These are phyloP conservation scores for Drosophila algonquin DNA, from an alignment of 2,888 invertebrate genomes.

Conservation along the genomic window DNA sequence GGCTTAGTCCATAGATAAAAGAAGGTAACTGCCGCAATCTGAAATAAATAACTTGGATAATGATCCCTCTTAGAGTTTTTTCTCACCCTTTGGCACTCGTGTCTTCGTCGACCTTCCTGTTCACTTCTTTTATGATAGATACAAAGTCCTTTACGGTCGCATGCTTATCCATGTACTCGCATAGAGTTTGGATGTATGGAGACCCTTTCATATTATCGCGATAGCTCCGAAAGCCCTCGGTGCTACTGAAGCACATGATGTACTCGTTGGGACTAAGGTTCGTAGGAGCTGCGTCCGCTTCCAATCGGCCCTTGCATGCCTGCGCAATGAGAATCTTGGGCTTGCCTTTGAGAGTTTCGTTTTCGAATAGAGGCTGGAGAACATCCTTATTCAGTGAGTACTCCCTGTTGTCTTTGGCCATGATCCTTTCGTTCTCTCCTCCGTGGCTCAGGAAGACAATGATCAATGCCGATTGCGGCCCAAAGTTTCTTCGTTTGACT, in stretches of 20 bases:
- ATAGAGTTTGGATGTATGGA: slow-evolving; percentile 7
- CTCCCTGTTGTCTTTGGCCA: too few relatives aligned
- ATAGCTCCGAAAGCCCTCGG: slow-evolving; percentile 1
- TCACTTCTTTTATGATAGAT: slow-evolving; percentile 5
- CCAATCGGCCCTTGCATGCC: not conserved
- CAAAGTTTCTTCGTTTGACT: too few relatives aligned
- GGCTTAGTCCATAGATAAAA: too few relatives aligned
- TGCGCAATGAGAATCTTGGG: not conserved
- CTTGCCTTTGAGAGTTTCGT: not conserved
- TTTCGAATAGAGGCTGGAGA: too few relatives aligned
- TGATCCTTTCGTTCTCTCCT: too few relatives aligned
- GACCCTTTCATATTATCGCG: not conserved
- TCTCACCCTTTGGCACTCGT: not conserved
- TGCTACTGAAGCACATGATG: too few relatives aligned
- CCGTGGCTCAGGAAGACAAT: too few relatives aligned
- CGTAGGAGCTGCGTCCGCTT: not conserved
- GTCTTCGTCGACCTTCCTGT: not conserved
- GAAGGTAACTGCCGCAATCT: too few relatives aligned
- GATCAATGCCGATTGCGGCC: too few relatives aligned
- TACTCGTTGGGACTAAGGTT: slow-evolving; percentile 2
- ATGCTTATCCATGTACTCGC: not conserved
- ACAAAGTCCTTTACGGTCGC: slow-evolving; percentile 2
- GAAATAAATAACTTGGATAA: too few relatives aligned
- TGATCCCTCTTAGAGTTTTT: too few relatives aligned
- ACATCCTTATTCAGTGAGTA: too few relatives aligned